phyloP scores from a whole-genome alignment of 2,113 vertebrate genomes.

The Catagonus wagneri region DNA sequence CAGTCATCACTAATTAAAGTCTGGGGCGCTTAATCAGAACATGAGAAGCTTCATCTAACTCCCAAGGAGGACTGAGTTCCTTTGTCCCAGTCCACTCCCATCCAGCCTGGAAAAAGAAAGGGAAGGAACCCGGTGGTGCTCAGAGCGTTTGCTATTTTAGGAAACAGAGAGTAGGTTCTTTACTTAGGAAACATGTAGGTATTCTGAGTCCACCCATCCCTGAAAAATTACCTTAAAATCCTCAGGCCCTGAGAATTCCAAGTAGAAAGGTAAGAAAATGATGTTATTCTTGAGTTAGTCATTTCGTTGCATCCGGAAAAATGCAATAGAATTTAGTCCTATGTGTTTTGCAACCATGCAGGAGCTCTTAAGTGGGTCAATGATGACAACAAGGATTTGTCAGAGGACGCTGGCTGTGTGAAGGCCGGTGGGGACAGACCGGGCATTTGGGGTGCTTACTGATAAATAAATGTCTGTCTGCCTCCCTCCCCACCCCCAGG shows the following conservation, averaged over 20 bases:
- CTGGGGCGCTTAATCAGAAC: neutral
- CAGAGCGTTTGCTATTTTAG: slow-evolving; percentile 29
- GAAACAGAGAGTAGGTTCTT: slow-evolving; percentile 55
- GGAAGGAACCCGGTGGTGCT: neutral
- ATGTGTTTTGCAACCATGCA: neutral
- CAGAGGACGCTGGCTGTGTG: neutral
- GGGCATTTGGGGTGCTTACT: neutral
- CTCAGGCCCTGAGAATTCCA: neutral
- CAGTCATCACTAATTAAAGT: neutral
- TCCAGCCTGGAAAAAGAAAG: neutral
- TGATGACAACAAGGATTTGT: neutral
- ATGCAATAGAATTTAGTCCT: neutral
- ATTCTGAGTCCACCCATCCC: neutral
- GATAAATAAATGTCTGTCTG: neutral
- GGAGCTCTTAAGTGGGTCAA: neutral
- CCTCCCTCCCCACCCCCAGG: too few species aligned
- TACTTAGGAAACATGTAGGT: slow-evolving; percentile 10
- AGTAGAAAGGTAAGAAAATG: neutral
- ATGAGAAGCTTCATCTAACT: neutral
- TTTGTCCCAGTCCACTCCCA: neutral
- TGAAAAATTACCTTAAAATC: neutral
- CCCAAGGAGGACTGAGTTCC: too few species aligned
- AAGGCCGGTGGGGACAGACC: neutral
- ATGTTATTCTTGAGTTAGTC: neutral
- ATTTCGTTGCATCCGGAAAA: neutral